Evolutionary conservation across 1,140 invertebrate species (phyloP), one percentile per base, ranked within the genome.

Genomic region (Melipona quadrifasciata): DNA sequence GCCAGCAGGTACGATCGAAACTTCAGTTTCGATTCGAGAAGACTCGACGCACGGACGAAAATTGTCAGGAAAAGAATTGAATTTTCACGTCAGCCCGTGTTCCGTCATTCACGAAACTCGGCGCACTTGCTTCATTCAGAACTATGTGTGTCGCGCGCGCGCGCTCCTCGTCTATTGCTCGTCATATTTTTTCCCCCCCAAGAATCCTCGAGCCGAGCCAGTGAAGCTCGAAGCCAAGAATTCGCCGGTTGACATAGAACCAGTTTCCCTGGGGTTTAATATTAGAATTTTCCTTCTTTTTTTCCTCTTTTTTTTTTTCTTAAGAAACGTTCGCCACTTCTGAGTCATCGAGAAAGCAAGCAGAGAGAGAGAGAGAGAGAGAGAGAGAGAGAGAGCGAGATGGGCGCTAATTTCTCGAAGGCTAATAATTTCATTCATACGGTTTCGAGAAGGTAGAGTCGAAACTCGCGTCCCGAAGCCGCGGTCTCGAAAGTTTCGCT

Each of bases 401-500:
- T 34, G 21, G 10, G 17, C 51, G 17, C 27, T n/a, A n/a, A n/a
- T n/a, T n/a, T n/a, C n/a, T 19, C n/a, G n/a, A 10, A 17, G n/a
- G 81, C 21, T 34, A 55, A 71, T n/a, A 16, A 31, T 64, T 53
- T 61, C 67, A 79, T 79, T 84, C 82, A 71, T 55, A 31, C 55
- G n/a, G 6, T 58, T 21, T 1, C 10, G 6, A 31, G 21, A 17
- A 14, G 21, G 24, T 16, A 39, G 16, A 19, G 75, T 39, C 55
- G 24, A 21, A 51, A 14, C 5, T 34, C n/a, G 73, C 19, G 6
- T n/a, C 55, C 27, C n/a, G n/a, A 16, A 4, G 21, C 27, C n/a
- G 12, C 39, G 39, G 39, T 47, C 81, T 47, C 73, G 81, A 47
- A 77, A 82, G 65, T 82, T 77, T 47, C 70, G 73, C 55, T 24